phyloP scores from a whole-genome alignment of 2,888 invertebrate genomes.

The Lingula anatina region DNA sequence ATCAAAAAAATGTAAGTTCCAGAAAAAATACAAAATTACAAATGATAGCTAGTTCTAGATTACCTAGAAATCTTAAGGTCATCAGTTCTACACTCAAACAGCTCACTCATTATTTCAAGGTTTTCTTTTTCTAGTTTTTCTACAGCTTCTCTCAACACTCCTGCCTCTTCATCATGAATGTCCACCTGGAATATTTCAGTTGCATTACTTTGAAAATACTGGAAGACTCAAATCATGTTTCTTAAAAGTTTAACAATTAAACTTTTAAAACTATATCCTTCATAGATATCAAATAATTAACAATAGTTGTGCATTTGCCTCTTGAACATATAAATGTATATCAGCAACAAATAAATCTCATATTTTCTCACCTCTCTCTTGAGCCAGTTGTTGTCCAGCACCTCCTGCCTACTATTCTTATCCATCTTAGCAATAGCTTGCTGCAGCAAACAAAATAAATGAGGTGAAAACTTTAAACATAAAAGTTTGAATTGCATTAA shows the following conservation, averaged over 20 bases:
- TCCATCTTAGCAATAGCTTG: slow-evolving; percentile 47
- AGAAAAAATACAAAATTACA: too few species aligned
- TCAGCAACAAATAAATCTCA: too few species aligned
- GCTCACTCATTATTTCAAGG: slow-evolving; percentile 43
- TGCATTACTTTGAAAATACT: too few species aligned
- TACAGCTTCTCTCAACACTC: slow-evolving; percentile 26
- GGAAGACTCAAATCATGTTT: too few species aligned
- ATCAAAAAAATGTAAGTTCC: too few species aligned
- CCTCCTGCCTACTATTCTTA: slow-evolving; percentile 47
- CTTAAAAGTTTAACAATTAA: too few species aligned
- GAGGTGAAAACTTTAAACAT: not conserved
- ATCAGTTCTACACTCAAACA: slow-evolving; percentile 49
- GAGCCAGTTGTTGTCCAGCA: slow-evolving; percentile 50
- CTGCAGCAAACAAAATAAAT: slow-evolving; percentile 20
- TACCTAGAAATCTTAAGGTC: slow-evolving; percentile 49
- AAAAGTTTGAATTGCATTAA: not conserved
- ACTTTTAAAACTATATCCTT: too few species aligned
- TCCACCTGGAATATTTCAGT: slow-evolving; percentile 30
- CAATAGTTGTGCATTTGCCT: too few species aligned
- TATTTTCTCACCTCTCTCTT: slow-evolving; percentile 48
- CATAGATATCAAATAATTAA: not conserved
- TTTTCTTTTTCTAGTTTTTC: slow-evolving; percentile 42
- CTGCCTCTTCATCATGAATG: slow-evolving; percentile 35
- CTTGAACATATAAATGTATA: too few species aligned
- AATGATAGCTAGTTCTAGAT: not conserved